These are phyloP conservation scores for Smittia aterrima DNA, from an alignment of 2,888 invertebrate genomes.

Conservation along the genomic window DNA sequence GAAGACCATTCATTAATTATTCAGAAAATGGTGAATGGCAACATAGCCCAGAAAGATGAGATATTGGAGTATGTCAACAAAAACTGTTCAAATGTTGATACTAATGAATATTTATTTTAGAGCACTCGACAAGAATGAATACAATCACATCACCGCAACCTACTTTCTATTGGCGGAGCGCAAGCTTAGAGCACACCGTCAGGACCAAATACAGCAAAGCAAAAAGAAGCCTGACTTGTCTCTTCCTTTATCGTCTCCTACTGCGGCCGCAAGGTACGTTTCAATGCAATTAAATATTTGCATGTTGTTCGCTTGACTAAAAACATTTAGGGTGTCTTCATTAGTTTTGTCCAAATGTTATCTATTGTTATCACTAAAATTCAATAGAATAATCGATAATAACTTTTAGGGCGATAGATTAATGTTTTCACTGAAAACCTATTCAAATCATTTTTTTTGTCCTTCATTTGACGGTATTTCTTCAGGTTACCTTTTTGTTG, in stretches of 20 bases:
- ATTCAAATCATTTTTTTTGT: no score
- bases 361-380: no score
- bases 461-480: no score
- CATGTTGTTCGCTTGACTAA: no score
- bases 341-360: no score
- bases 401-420: no score
- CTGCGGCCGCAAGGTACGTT: neutral
- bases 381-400: no score
- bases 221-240: slow-evolving; percentile 49
- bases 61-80: slow-evolving; percentile 72
- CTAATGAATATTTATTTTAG: slow-evolving; percentile 55
- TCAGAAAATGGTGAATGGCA: slow-evolving; percentile 94
- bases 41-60: slow-evolving; percentile 90
- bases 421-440: no score
- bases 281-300: no score
- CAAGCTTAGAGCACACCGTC: slow-evolving; percentile 76
- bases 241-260: slow-evolving; percentile 43
- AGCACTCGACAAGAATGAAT: slow-evolving; percentile 90
- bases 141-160: slow-evolving; percentile 97
- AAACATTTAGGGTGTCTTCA: no score
- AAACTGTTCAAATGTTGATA: neutral
- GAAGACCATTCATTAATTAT: slow-evolving; percentile 90
- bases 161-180: slow-evolving; percentile 95
- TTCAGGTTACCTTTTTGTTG: no score
- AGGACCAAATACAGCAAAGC: slow-evolving; percentile 57